phyloP scores from a whole-genome alignment of 2,113 vertebrate genomes.

The Podarcis muralis region DNA sequence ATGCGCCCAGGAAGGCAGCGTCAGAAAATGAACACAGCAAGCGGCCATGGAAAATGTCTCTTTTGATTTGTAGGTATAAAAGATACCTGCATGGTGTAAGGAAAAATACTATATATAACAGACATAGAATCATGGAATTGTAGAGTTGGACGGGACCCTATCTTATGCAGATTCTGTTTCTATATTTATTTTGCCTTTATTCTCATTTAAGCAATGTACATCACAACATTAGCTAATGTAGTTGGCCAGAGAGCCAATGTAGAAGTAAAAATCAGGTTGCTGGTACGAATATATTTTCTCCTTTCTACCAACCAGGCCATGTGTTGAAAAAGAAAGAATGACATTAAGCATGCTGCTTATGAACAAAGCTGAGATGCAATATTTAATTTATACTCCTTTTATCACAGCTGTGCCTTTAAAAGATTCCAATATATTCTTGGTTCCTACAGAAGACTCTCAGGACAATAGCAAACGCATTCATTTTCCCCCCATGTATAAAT shows the following conservation, averaged over 20 bases:
- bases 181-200: background rate
- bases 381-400: background rate
- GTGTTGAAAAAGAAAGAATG: background rate
- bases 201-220: background rate
- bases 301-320: background rate
- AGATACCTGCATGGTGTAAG: conserved; percentile 85
- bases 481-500: background rate
- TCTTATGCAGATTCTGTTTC: rapidly evolving
- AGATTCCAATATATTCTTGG: background rate
- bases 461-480: background rate
- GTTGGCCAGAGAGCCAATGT: background rate
- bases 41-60: conserved; percentile 97
- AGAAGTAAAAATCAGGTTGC: background rate
- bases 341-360: background rate
- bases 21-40: conserved; percentile 95
- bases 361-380: background rate
- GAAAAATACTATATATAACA: conserved; percentile 19
- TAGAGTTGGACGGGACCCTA: background rate
- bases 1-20: conserved; percentile 94
- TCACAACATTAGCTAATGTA: background rate
- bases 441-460: background rate
- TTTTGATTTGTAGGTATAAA: conserved; percentile 94
- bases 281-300: background rate
- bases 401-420: background rate
- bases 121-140: too few species aligned